Evolutionary conservation across 2,888 invertebrate genomes (phyloP), one percentile per base, ranked within the genome.

Genomic region (Caenorhabditis angaria): DNA sequence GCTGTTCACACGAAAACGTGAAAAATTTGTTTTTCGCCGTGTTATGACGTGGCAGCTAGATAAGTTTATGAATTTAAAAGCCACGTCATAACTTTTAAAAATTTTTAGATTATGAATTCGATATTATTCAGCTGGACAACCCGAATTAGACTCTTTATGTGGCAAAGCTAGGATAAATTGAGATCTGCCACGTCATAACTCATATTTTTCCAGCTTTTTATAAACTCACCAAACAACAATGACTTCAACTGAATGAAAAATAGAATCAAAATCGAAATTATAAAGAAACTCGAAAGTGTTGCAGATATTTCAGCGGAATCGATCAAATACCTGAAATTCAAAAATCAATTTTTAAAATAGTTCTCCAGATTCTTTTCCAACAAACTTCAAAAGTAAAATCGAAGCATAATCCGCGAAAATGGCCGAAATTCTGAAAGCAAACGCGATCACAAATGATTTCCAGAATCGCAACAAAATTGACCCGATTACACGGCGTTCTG

Each of bases 181-280:
- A n/a, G n/a, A n/a, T n/a, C n/a, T n/a, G n/a, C n/a, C n/a, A n/a
- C n/a, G n/a, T n/a, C n/a, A n/a, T n/a, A n/a, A n/a, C n/a, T n/a
- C n/a, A n/a, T n/a, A n/a, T n/a, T n/a, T n/a, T n/a, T n/a, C n/a
- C n/a, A n/a, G n/a, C n/a, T n/a, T n/a, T n/a, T n/a, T n/a, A 32
- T 24, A 14, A 1, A 48, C 55, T 32, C 20, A 65, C 70, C 71
- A 18, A 70, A 51, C 4, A 72, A 18, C 28, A 77, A 18, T 2
- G 74, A 72, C 35, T 74, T 74, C 14, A 75, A 35, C 50, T 75
- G 74, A 47, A 65, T 55, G 47, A 74, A 74, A 27, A 74, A 60
- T 22, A 77, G 51, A 56, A 77, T 77, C 50, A 77, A 27, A 32
- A 74, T 54, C 3, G 74, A 60, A 20, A 74, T 72, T 2, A 74